Evolutionary conservation across 1,140 invertebrate species (phyloP), one percentile per base, ranked within the genome.

Genomic region (Mactra quadrangularis): DNA sequence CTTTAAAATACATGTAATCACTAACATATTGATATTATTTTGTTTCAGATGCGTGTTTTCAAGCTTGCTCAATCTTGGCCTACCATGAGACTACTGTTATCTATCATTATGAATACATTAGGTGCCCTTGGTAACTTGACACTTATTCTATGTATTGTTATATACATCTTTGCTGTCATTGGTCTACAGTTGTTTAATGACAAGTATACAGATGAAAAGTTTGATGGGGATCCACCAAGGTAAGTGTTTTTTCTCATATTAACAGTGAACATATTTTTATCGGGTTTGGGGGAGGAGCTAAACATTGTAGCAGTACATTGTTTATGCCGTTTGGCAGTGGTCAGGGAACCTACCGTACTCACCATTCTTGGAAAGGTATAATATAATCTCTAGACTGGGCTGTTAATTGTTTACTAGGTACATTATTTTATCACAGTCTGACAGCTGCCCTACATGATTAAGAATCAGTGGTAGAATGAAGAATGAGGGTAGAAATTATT

Each of bases 41-140:
- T 50, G 4, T 74, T 74, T 62, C 94, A 99, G 98, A 95, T 99
- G 88, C 96, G 98, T 95, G 98, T 99, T 90, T 99, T 99, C 95
- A 99, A 99, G 95, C 94, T 99, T 92, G 98, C 98, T 84, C 99
- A 99, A 95, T 99, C 98, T 66, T 99, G 98, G 98, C 97, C 97
- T 87, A 99, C 98, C 81, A 95, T 99, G 94, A 98, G 99, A 94
- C 95, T 99, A 93, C 95, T 99, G 85, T 98, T 99, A 93, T 98
- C 97, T 88, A 99, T 99, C 92, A 99, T 99, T 96, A 97, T 98
- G 91, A 97, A 97, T 94, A 99, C 98, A 41, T 96, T 99, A 93
- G 98, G 98, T 90, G 98, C 98, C 90, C 95, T 99, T 94, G 98
- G 97, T 94, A 99, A 99, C 95, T 95, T 99, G 93, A 98, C 97